Evolutionary conservation across 1,140 invertebrate species (phyloP).

Genomic region (Eumaeus atala): DNA sequence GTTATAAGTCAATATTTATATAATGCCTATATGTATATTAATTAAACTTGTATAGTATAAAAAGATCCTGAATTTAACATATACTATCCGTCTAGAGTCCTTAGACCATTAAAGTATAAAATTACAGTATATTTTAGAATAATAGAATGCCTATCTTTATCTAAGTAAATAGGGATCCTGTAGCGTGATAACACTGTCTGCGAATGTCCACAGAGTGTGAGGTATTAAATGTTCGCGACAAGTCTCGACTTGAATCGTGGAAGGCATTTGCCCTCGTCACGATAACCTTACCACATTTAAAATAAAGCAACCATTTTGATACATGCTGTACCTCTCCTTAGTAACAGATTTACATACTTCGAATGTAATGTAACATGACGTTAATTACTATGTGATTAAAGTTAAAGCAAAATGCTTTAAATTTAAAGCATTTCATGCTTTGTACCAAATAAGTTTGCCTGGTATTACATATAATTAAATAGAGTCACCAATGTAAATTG

Average conservation of each 20-base stretch:
- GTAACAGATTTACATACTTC: constrained; percentile 13
- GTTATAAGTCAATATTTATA: too few relatives aligned
- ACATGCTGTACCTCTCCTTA: constrained; percentile 8
- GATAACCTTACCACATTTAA: constrained; percentile 47
- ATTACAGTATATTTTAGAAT: too few relatives aligned
- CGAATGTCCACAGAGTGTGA: constrained; percentile 27
- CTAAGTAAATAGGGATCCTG: too few relatives aligned
- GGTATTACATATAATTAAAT: too few relatives aligned
- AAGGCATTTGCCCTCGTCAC: constrained; percentile 40
- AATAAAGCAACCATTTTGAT: constrained; percentile 13
- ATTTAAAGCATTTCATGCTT: not conserved
- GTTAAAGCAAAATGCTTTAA: constrained; percentile 10
- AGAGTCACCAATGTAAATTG: too few relatives aligned
- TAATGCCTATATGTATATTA: too few relatives aligned
- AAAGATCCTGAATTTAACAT: too few relatives aligned
- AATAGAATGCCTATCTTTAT: too few relatives aligned
- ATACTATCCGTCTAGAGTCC: too few relatives aligned
- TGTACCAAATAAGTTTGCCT: too few relatives aligned
- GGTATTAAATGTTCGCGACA: constrained; percentile 37
- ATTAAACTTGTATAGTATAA: too few relatives aligned
- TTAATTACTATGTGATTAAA: constrained; percentile 13
- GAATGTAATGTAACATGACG: constrained; percentile 5
- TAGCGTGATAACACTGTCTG: not conserved
- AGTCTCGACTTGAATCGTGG: constrained; percentile 47
- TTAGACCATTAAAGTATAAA: too few relatives aligned